Base-by-base conservation (phyloP, 2,113 vertebrate genomes). In the Nettapus auritus region DNA sequence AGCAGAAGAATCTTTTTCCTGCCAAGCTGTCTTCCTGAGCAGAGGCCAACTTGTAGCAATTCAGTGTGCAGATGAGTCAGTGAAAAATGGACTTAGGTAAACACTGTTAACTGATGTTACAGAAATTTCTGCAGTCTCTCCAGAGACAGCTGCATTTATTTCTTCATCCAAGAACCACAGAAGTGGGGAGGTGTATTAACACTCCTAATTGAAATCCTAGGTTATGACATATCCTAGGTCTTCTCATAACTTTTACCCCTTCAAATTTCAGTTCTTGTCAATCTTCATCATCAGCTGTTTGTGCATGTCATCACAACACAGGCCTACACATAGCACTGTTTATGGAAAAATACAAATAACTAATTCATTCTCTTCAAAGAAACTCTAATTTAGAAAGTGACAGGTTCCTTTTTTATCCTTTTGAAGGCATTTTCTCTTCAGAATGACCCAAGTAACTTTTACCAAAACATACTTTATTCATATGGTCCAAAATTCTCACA, bases 11-110 rank as follows among this genome's bases (percentile, higher is more conserved):
- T 79, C 18, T 86, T 59, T 59, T 78, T 86, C 60, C 76, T 96
- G 93, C 88, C 96, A 95, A 91, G n/a, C 63, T 74, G 89, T 63
- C 75, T 74, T 89, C 44, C 59, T 17, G 3, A 80, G 82, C 82
- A 83, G 79, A 85, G 85, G 71, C 91, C 88, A 91, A 40, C 75
- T 82, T 91, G 85, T 71, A 88, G 89, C 73, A 86, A 46, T 4
- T 5, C 9, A 3, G 75, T 0, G 3, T 75, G 79, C 82, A 67
- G 89, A 88, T 90, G 94, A 96, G 93, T 97, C 91, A 95, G 88
- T 77, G 87, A 71, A 42, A 90, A 70, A 38, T 59, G 91, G 85
- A 40, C 14, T 2, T 34, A 15, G 80, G 87, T 89, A 80, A 88
- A 80, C 63, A 23, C 66, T 29, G 42, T 50, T 52, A 82, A 33